phyloP scores from a whole-genome alignment of 2,113 vertebrate species.

The Euleptes europaea region DNA sequence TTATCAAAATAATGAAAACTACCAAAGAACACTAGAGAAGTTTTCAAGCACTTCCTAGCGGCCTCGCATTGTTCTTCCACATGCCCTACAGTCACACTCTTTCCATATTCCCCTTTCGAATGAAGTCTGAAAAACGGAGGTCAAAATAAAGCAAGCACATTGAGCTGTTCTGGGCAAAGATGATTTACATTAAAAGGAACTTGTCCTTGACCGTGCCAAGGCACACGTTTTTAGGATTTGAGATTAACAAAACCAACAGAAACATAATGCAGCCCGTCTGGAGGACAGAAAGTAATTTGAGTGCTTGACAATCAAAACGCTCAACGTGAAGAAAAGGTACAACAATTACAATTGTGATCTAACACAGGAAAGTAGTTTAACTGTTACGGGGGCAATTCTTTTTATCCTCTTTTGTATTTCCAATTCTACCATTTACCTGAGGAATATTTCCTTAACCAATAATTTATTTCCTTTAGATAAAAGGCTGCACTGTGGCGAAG shows the following conservation, averaged over 20 bases:
- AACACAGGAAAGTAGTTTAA: background rate
- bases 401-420: background rate
- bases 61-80: background rate
- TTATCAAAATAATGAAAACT: background rate
- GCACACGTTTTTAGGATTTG: background rate
- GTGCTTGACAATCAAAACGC: background rate
- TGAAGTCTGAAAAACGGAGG: background rate
- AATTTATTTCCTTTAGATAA: conserved; percentile 8
- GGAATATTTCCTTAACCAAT: background rate
- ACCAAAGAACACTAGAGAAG: background rate
- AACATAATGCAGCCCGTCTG: background rate
- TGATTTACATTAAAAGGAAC: background rate
- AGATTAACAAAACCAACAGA: background rate
- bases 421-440: background rate
- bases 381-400: background rate
- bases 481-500: background rate
- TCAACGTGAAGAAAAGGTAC: background rate
- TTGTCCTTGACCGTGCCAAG: background rate
- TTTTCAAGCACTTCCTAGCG: background rate
- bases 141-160: background rate
- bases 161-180: background rate
- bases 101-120: background rate
- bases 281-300: conserved; percentile 3
- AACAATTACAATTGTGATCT: background rate
- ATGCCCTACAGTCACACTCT: background rate